Conservation (phyloP, 1,140 invertebrate genomes). For the Drosophila sulfurigaster region DNA sequence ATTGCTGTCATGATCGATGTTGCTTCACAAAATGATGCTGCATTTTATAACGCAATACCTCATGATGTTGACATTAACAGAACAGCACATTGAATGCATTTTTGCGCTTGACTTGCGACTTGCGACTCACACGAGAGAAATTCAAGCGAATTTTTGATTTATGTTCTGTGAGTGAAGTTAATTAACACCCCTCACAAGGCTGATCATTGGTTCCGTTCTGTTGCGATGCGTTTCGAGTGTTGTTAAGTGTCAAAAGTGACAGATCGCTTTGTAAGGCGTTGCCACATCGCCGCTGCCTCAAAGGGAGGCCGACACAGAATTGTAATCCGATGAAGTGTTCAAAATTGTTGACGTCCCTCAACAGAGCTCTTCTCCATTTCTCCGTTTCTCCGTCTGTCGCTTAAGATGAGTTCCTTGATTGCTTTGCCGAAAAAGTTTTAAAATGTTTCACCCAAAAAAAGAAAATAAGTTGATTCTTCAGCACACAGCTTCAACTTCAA, state of each 20-base stretch:
- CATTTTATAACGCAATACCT: slow-evolving; percentile 44
- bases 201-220: slow-evolving; percentile 18
- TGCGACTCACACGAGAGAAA: slow-evolving; percentile 2
- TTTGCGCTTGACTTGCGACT: slow-evolving; percentile 55
- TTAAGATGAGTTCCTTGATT: slow-evolving; percentile 42
- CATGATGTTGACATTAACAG: slow-evolving; percentile 26
- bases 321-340: slow-evolving; percentile 62
- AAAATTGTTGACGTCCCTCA: slow-evolving; percentile 45
- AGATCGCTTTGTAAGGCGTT: slow-evolving; percentile 66
- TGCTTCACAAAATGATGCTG: slow-evolving; percentile 54
- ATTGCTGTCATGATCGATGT: slow-evolving; percentile 57
- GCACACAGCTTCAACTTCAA: neutral
- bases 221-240: slow-evolving; percentile 6
- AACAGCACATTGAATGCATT: slow-evolving; percentile 41
- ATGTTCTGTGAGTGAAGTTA: slow-evolving; percentile 60
- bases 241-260: slow-evolving; percentile 77
- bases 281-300: slow-evolving; percentile 15
- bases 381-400: neutral
- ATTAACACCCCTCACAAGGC: slow-evolving; percentile 63
- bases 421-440: slow-evolving; percentile 41
- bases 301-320: slow-evolving; percentile 26
- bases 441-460: neutral
- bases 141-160: slow-evolving; percentile 71
- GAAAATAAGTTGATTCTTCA: slow-evolving; percentile 22
- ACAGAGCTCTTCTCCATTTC: slow-evolving; percentile 14